Base-by-base conservation (phyloP, 35 echinoderm and acorn worm species). In the Stichopus chloronotus region DNA sequence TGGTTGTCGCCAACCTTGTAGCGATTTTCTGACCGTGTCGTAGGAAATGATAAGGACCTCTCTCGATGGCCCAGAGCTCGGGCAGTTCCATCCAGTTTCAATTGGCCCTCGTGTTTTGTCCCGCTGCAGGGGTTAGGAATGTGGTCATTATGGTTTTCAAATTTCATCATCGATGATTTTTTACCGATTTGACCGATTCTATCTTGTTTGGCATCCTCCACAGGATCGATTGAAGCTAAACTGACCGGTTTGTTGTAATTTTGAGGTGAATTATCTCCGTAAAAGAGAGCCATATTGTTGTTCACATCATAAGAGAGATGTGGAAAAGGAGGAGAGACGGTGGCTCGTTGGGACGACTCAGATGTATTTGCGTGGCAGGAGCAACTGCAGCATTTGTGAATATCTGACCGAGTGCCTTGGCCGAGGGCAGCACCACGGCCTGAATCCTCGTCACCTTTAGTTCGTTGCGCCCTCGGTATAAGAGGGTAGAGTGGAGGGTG, bases 311-410 rank as follows among this genome's bases (percentile, higher is more conserved):
- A 43, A 4, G n/a, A 53, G 55, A 83, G 80, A 17, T 16, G 25
- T 0, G 80, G 80, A 83, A 83, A 83, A 5, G 80, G 80, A 5
- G 30, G 43, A 65, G 61, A 65, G 9, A 65, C 0, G 0, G 61
- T 11, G 5, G 61, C 11, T 4, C 61, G 11, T 65, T 83, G 19
- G 21, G 21, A 78, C 52, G 80, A 55, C n/a, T 7, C 12, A 5
- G 80, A 52, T 55, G 0, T 14, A 13, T 55, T 14, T 55, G 4
- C 10, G 14, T 83, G 80, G 25, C 80, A 83, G 19, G 52, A 57
- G 17, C 80, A 83, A 17, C 55, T 83, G 80, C 80, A 83, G 55
- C 80, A 83, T 6, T 52, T 43, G 52, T 83, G 80, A 8, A n/a
- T 24, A 9, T 55, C 13, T 0, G 55, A 7, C 53, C 17, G 80